phyloP scores from a whole-genome alignment of 2,113 vertebrate genomes.

The Damaliscus lunatus region DNA sequence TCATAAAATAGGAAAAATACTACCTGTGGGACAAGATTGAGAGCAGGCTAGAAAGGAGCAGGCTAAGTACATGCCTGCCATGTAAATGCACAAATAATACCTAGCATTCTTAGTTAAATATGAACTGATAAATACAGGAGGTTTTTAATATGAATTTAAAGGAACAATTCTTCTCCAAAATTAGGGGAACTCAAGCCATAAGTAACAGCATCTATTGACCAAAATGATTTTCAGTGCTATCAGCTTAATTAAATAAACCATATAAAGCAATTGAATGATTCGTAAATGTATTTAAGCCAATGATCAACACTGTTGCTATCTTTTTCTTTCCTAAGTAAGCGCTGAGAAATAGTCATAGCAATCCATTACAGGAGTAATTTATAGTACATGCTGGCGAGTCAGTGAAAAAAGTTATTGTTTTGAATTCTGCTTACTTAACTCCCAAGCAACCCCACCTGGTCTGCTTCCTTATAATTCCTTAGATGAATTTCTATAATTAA shows the following conservation, averaged over 20 bases:
- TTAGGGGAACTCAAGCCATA: not conserved
- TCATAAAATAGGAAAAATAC: not conserved
- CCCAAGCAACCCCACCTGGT: not conserved
- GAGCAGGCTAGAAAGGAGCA: not conserved
- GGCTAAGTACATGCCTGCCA: too few species aligned
- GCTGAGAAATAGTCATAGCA: not conserved
- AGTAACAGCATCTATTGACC: not conserved
- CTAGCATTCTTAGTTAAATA: not conserved
- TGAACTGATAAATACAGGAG: not conserved
- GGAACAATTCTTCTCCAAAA: not conserved
- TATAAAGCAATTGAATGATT: not conserved
- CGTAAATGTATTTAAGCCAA: not conserved
- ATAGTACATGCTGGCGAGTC: not conserved
- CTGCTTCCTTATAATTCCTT: not conserved
- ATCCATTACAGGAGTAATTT: not conserved
- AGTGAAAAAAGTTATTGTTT: not conserved
- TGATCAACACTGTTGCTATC: not conserved
- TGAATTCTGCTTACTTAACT: not conserved
- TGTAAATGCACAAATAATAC: not conserved
- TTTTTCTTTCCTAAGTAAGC: not conserved
- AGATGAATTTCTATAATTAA: conserved; percentile 36
- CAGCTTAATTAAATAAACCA: not conserved
- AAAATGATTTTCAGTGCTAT: not conserved
- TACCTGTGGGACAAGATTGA: not conserved
- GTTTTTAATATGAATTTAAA: not conserved